A percentile compares a stretch with the other conserved stretches of the same genome.
These are phyloP conservation scores for Gymnopithys bicolor DNA, from an alignment of 2,797 vertebrate genomes.

Conservation along the genomic window DNA sequence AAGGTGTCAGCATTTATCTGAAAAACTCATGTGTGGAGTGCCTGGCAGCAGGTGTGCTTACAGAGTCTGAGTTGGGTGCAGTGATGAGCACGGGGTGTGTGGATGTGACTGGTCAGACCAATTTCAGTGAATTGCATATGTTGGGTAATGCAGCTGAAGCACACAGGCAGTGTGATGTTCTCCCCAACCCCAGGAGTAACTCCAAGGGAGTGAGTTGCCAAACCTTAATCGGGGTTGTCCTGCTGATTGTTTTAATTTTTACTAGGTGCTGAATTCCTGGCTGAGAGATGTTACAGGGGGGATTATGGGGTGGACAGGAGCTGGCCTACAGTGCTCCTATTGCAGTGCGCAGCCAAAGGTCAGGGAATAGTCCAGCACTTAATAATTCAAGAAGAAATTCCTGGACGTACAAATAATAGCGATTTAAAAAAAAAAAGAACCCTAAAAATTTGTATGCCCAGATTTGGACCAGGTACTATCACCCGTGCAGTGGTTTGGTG, in stretches of 20 bases:
- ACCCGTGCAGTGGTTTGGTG: neutral
- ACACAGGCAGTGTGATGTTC: neutral
- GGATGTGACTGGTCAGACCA: neutral
- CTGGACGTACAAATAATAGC: neutral
- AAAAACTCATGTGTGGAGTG: neutral
- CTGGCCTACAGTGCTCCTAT: neutral
- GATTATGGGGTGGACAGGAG: neutral
- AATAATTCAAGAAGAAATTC: neutral
- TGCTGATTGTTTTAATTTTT: neutral
- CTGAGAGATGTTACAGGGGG: neutral
- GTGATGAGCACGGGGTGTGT: accelerated
- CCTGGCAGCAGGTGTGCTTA: neutral
- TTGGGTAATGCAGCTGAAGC: neutral
- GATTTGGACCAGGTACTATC: neutral
- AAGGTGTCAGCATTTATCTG: neutral
- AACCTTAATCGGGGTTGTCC: neutral
- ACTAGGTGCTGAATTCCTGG: neutral
- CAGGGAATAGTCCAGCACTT: neutral
- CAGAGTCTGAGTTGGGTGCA: neutral
- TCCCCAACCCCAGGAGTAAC: neutral
- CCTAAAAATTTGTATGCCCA: neutral
- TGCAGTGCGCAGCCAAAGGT: neutral
- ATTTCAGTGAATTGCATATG: neutral
- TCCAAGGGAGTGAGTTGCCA: neutral
- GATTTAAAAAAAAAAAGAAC: neutral